These are phyloP conservation scores for Meloidogyne exigua DNA, from an alignment of 1,140 invertebrate genomes.

Conservation along the genomic window DNA sequence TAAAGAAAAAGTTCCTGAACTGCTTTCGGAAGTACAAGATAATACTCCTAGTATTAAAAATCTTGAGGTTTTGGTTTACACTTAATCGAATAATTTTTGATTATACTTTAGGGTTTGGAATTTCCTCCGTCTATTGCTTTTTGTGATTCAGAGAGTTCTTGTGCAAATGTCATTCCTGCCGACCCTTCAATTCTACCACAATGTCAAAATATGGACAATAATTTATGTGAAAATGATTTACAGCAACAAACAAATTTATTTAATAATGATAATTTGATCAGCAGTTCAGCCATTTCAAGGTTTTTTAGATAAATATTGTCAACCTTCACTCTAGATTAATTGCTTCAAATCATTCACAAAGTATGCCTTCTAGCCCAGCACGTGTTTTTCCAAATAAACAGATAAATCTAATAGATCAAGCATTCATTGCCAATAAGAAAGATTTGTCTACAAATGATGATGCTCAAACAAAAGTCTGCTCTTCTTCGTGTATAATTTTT, in stretches of 20 bases:
- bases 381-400: background rate
- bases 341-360: background rate
- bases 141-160: background rate
- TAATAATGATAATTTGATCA: background rate
- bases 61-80: background rate
- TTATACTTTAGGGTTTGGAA: background rate
- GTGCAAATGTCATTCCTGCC: background rate
- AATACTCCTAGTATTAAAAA: background rate
- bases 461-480: background rate
- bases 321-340: background rate
- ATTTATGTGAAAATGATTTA: background rate
- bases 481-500: conserved; percentile 1
- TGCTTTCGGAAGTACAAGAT: background rate
- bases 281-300: background rate
- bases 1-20: background rate
- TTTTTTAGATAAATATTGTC: background rate
- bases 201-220: background rate
- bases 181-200: background rate
- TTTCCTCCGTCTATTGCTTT: too few relatives aligned
- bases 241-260: background rate
- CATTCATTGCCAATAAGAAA: background rate
- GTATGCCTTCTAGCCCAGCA: background rate
- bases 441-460: background rate
- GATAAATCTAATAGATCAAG: background rate
- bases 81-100: background rate